Evolutionary conservation across 2,113 vertebrate species (phyloP).

Genomic region (Nesoenas mayeri): DNA sequence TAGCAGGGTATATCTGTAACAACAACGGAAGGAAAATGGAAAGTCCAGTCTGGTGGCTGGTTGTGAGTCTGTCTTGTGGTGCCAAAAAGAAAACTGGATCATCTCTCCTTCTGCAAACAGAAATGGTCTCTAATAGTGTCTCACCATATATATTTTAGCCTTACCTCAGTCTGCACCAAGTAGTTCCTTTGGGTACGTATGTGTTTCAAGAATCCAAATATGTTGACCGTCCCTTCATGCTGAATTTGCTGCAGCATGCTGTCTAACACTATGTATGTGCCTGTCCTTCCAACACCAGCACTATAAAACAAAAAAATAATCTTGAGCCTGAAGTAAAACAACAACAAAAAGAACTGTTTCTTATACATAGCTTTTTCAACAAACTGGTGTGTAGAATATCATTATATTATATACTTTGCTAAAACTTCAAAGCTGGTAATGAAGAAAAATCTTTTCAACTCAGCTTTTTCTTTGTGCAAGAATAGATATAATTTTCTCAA

Average conservation of each 20-base stretch:
- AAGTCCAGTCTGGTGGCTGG: neutral
- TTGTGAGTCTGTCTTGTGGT: neutral
- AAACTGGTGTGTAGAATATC: neutral
- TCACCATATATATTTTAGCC: neutral
- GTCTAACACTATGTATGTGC: constrained; percentile 95
- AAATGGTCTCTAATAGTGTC: neutral
- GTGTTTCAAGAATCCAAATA: constrained; percentile 94
- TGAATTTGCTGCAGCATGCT: constrained; percentile 95
- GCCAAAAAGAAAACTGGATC: neutral
- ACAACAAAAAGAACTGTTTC: neutral
- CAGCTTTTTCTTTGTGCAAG: neutral
- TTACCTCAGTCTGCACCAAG: constrained; percentile 97
- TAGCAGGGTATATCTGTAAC: neutral
- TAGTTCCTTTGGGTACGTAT: constrained; percentile 95
- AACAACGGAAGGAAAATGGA: neutral
- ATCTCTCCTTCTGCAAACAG: neutral
- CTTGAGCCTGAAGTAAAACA: constrained; percentile 28
- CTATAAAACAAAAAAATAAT: constrained; percentile 70
- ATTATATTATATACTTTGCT: neutral
- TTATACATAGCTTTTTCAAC: neutral
- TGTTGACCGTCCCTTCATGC: constrained; percentile 84
- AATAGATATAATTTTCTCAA: neutral
- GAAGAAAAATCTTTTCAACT: neutral
- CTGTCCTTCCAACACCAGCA: constrained; percentile 92
- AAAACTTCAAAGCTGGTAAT: neutral